Evolutionary conservation across 1,140 invertebrate species (phyloP).

Genomic region (Samia ricini): DNA sequence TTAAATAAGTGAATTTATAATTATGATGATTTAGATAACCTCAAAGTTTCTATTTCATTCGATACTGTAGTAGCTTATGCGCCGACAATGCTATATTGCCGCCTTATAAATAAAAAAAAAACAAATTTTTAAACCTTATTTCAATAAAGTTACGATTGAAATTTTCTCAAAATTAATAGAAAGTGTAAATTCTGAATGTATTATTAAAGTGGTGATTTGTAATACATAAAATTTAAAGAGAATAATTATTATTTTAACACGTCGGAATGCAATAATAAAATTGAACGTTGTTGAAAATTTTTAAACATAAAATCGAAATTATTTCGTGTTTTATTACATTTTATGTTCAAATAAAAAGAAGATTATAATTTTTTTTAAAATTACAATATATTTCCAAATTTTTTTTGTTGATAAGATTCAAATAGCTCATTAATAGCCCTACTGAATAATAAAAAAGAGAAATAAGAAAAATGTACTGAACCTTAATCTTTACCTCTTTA

Average conservation of each 20-base stretch:
- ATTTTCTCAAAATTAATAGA: not conserved
- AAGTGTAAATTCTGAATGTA: not conserved
- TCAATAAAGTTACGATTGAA: not conserved
- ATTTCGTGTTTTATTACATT: not conserved
- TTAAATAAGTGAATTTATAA: not conserved
- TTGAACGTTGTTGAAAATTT: not conserved
- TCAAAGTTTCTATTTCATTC: not conserved
- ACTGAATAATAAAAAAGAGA: no score
- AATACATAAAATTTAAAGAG: not conserved
- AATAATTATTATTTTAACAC: not conserved
- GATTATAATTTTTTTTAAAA: no score
- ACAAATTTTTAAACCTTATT: not conserved
- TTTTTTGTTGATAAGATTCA: no score
- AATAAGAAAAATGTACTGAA: no score
- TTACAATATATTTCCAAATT: no score
- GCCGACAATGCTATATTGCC: not conserved
- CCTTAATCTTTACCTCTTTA: no score
- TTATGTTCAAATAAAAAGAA: not conserved
- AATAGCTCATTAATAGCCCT: no score
- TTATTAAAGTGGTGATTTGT: not conserved
- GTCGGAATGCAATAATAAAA: not conserved
- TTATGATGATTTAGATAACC: not conserved
- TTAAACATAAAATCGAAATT: not conserved
- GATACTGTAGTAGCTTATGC: not conserved
- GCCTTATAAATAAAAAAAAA: not conserved